Percentiles rank a stretch among this genome's conserved stretches.
Evolutionary conservation across 1,140 invertebrate species (phyloP).

Genomic region (Gryon sp.): DNA sequence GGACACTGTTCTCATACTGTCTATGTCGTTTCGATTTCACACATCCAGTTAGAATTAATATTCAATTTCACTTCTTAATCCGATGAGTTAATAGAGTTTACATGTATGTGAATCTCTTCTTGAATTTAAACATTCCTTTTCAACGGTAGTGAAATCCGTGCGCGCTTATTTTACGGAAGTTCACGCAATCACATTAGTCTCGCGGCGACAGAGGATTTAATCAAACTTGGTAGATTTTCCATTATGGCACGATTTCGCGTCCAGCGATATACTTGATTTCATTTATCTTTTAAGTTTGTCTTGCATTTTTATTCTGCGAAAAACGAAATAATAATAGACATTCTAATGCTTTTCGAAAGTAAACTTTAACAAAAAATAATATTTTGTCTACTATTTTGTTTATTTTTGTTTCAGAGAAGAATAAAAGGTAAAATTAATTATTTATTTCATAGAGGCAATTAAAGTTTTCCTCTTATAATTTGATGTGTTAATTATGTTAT

Average conservation of each 20-base stretch:
- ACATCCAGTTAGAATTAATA: slow-evolving; percentile 59
- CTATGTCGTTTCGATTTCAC: slow-evolving; percentile 39
- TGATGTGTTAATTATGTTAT: too few relatives aligned
- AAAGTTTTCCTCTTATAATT: too few relatives aligned
- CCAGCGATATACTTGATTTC: slow-evolving; percentile 68
- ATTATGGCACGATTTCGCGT: slow-evolving; percentile 71
- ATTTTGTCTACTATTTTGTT: too few relatives aligned
- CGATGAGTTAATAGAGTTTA: slow-evolving; percentile 68
- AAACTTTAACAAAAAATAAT: too few relatives aligned
- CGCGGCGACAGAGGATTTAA: slow-evolving; percentile 65
- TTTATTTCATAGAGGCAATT: too few relatives aligned
- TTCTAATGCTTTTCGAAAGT: not conserved
- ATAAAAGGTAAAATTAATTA: too few relatives aligned
- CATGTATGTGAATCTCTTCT: slow-evolving; percentile 59
- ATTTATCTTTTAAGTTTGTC: slow-evolving; percentile 63
- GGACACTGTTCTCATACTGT: slow-evolving; percentile 3
- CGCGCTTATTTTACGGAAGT: slow-evolving; percentile 59
- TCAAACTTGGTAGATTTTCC: slow-evolving; percentile 74
- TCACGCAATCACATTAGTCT: slow-evolving; percentile 52
- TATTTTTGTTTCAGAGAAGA: too few relatives aligned
- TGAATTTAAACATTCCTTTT: slow-evolving; percentile 57
- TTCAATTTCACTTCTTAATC: slow-evolving; percentile 72
- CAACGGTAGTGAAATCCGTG: slow-evolving; percentile 37
- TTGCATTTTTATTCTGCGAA: slow-evolving; percentile 51
- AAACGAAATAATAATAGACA: slow-evolving; percentile 64